These are phyloP conservation scores for Trichogramma evanescens DNA, from an alignment of 2,888 invertebrate species.

Conservation along the genomic window DNA sequence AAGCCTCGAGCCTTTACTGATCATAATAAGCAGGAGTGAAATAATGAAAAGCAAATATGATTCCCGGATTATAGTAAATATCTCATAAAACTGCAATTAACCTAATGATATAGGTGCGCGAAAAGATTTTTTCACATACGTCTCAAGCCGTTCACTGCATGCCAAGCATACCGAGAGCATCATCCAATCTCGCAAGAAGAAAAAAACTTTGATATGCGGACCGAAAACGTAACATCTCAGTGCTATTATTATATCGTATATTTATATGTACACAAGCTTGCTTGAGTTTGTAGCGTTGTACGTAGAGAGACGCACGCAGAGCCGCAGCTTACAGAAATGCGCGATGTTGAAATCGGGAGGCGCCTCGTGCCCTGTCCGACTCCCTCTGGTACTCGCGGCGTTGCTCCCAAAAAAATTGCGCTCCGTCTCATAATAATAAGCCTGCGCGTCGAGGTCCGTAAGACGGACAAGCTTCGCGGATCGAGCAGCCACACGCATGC, in stretches of 20 bases:
- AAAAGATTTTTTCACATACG: not conserved
- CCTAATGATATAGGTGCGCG: slow-evolving; percentile 3
- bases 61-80: not conserved
- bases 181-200: too few relatives aligned
- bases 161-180: too few relatives aligned
- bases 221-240: slow-evolving; percentile 12
- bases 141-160: too few relatives aligned
- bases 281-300: not conserved
- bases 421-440: slow-evolving; percentile 9
- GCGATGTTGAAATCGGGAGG: not conserved
- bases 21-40: too few relatives aligned
- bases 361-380: not conserved
- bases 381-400: too few relatives aligned
- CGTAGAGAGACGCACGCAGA: not conserved
- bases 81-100: not conserved
- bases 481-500: not conserved
- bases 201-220: too few relatives aligned
- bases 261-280: too few relatives aligned
- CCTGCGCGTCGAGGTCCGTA: not conserved
- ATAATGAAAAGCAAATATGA: too few relatives aligned
- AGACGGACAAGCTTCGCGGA: not conserved
- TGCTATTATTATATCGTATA: slow-evolving; percentile 9
- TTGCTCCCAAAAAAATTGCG: too few relatives aligned
- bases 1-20: too few relatives aligned
- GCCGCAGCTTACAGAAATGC: slow-evolving; percentile 1